Base-by-base conservation (phyloP, 1,140 invertebrate genomes). In the Drosophila cardini region DNA sequence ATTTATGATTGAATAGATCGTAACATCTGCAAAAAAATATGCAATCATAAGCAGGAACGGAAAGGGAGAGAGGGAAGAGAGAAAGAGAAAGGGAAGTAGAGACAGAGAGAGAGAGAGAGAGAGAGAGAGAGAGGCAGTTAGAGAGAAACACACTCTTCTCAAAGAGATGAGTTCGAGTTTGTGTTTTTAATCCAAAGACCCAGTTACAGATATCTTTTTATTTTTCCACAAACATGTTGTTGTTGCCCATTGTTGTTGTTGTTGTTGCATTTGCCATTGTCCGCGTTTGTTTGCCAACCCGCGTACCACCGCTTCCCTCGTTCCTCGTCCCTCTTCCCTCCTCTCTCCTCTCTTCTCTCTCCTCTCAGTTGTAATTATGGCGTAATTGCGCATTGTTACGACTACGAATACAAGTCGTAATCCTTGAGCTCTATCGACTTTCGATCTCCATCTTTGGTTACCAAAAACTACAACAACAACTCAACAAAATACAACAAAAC, bases 381-480 rank as follows among this genome's bases (percentile, higher is more conserved):
- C 65, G 65, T 70, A 74, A 74, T 50, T 56, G 64, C 21, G 64
- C 71, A 68, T 61, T 61, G 56, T 73, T 73, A 56, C 55, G 38
- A 53, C 4, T 21, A n/a, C 48, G 10, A 40, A n/a, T 15, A 15
- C 48, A 13, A 52, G 48, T 48, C 48, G 32, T 69, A 61, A 73
- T 73, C 71, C 64, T 69, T 61, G 55, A 60, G 65, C 56, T 30
- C 60, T 73, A 53, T 73, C 21, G 46, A 55, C 56, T 61, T 53
- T 48, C 64, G 56, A 73, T 73, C 71, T 69, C 16, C 55, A 72
- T 68, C 46, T 60, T 72, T 6, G 46, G 46, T 60, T 57, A 38
- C 36, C 36, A 34, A 52, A 40, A 38, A 50, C 4, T n/a, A 6
- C 11, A 48, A 46, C 9, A 38, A 21, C 2, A 6, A 26, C 38